Conservation (phyloP, 2,113 vertebrate genomes). For the Plotosus lineatus region DNA sequence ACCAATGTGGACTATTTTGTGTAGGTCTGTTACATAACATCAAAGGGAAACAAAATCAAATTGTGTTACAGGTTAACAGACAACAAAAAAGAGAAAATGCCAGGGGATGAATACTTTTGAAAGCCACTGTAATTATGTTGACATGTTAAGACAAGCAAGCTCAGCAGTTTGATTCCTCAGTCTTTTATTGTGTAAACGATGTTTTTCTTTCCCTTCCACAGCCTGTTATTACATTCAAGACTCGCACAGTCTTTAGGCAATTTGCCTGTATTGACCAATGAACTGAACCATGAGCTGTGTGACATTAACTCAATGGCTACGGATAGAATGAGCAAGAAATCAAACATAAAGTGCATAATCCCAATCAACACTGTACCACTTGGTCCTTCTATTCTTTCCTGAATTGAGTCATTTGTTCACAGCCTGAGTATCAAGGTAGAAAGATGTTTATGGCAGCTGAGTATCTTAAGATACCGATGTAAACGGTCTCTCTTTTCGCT, state of each 20-base stretch:
- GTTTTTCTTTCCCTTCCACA: constrained; percentile 69
- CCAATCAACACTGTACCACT: constrained; percentile 20
- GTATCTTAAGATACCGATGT: neutral
- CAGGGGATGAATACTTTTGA: no score
- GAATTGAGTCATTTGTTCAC: constrained; percentile 43
- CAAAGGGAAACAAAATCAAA: no score
- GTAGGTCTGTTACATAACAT: no score
- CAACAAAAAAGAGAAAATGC: no score
- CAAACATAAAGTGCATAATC: constrained; percentile 65
- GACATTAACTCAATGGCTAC: constrained; percentile 65
- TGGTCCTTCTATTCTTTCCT: constrained; percentile 25
- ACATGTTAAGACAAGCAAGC: neutral
- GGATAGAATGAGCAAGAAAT: constrained; percentile 53
- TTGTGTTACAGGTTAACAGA: no score
- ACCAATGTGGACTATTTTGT: no score
- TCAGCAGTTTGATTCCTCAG: constrained; percentile 15
- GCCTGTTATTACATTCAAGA: constrained; percentile 70
- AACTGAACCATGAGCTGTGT: constrained; percentile 63
- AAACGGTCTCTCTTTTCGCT: neutral
- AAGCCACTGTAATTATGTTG: neutral
- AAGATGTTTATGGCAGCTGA: constrained; percentile 36
- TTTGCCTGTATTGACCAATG: constrained; percentile 71
- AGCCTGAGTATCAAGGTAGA: constrained; percentile 42
- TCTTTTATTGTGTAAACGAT: constrained; percentile 52
- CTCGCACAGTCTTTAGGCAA: constrained; percentile 73